Conservation (phyloP, 2,888 invertebrate species). For the Eupithecia centaureata region DNA sequence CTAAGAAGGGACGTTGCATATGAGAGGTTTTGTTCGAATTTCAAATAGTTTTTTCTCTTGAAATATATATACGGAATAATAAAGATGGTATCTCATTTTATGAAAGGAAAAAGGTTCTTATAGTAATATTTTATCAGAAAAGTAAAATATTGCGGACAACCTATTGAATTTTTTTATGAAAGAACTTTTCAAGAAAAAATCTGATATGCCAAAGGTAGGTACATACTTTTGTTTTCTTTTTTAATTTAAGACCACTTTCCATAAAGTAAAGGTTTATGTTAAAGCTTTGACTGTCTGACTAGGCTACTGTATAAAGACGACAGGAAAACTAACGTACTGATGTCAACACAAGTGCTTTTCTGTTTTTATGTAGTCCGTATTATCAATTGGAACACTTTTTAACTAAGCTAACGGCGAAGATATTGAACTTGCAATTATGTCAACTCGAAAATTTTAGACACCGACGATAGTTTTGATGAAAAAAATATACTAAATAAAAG, state of each 20-base stretch:
- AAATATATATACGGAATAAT: constrained; percentile 12
- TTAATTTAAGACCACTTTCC: not conserved
- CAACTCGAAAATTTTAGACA: too few species aligned
- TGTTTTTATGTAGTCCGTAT: too few species aligned
- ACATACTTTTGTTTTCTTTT: not conserved
- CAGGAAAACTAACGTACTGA: constrained; percentile 6
- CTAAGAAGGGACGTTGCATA: constrained; percentile 56
- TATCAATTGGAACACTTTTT: too few species aligned
- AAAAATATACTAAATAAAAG: too few species aligned
- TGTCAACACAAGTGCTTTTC: not conserved
- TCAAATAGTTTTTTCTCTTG: constrained; percentile 41
- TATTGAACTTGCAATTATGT: too few species aligned
- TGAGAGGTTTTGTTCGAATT: constrained; percentile 58
- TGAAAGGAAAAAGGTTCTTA: constrained; percentile 5
- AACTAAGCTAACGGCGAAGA: too few species aligned
- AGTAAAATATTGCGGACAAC: not conserved
- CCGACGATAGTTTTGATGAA: too few species aligned
- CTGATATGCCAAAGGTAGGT: not conserved
- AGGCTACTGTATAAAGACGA: constrained; percentile 9
- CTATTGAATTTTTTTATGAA: not conserved
- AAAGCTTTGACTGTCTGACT: constrained; percentile 20
- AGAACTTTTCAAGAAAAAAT: not conserved
- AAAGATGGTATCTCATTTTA: constrained; percentile 3
- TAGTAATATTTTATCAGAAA: not conserved
- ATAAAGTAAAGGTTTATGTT: constrained; percentile 22